phyloP scores from a whole-genome alignment of 1,140 invertebrate species.

The Leptinotarsa lineolata region DNA sequence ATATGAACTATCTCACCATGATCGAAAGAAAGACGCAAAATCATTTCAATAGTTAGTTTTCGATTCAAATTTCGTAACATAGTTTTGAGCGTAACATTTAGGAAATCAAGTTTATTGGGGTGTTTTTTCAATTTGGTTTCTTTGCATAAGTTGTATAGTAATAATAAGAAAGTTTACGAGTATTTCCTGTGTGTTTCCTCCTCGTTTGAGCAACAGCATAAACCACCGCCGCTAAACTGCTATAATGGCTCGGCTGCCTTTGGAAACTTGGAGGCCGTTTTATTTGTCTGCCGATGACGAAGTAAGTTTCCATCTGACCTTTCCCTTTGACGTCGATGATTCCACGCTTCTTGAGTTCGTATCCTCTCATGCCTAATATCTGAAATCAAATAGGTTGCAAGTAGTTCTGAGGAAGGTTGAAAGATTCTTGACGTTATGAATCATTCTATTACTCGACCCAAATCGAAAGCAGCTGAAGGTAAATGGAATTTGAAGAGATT shows the following conservation, averaged over 20 bases:
- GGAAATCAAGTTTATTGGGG: too few species aligned
- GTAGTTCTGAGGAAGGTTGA: neutral
- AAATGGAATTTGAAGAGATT: too few species aligned
- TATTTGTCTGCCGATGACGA: slow-evolving; percentile 71
- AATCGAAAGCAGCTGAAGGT: too few species aligned
- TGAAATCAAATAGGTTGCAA: slow-evolving; percentile 12
- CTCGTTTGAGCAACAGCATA: slow-evolving; percentile 81
- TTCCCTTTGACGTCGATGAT: slow-evolving; percentile 91
- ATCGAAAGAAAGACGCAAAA: too few species aligned
- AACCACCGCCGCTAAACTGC: slow-evolving; percentile 82
- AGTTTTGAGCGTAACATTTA: too few species aligned
- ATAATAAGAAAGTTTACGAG: slow-evolving; percentile 51
- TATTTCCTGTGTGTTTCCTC: slow-evolving; percentile 61
- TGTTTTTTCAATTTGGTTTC: too few species aligned
- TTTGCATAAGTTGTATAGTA: neutral
- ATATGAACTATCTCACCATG: too few species aligned
- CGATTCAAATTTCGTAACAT: too few species aligned
- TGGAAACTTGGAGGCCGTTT: slow-evolving; percentile 61
- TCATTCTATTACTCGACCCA: too few species aligned
- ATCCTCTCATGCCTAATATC: slow-evolving; percentile 74
- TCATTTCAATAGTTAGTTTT: too few species aligned
- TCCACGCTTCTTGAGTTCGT: slow-evolving; percentile 76
- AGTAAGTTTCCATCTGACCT: slow-evolving; percentile 93
- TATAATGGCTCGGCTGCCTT: slow-evolving; percentile 73
- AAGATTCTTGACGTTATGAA: neutral